phyloP scores from a whole-genome alignment of 1,140 invertebrate species.

The Drosophila ambigua region DNA sequence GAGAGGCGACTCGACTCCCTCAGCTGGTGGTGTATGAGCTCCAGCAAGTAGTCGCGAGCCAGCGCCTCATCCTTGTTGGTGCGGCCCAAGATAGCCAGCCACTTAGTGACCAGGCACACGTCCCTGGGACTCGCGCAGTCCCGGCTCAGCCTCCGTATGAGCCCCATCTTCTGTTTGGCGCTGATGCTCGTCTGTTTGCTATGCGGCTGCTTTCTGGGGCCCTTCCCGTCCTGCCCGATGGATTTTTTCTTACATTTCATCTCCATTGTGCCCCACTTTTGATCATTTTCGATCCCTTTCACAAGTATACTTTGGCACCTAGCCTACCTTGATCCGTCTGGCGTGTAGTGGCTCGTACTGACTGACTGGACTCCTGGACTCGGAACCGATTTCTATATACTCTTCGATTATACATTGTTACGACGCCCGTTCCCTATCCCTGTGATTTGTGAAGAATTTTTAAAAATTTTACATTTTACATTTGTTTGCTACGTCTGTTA shows the following conservation, averaged over 20 bases:
- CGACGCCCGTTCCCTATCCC: too few species aligned
- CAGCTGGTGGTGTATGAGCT: slow-evolving; percentile 25
- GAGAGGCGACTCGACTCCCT: not conserved
- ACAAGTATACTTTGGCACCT: not conserved
- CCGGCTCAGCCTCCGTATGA: not conserved
- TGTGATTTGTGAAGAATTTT: too few species aligned
- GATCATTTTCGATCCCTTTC: not conserved
- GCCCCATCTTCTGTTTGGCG: slow-evolving; percentile 2
- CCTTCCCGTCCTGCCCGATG: too few species aligned
- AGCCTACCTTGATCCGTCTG: not conserved
- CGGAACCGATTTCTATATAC: too few species aligned
- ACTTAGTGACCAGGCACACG: slow-evolving; percentile 14
- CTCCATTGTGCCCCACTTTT: not conserved
- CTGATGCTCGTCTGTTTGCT: slow-evolving; percentile 5
- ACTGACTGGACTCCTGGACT: too few species aligned
- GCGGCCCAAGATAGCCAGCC: slow-evolving; percentile 23
- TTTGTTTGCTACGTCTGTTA: too few species aligned
- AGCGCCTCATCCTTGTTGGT: slow-evolving; percentile 23
- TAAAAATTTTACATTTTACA: too few species aligned
- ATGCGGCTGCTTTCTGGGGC: not conserved
- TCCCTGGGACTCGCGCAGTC: rapidly evolving
- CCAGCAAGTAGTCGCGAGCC: slow-evolving; percentile 15
- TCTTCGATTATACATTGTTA: too few species aligned
- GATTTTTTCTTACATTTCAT: too few species aligned
- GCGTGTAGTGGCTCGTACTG: not conserved